Conservation (phyloP, 2,797 vertebrate species). For the Rhodeus uyekii region DNA sequence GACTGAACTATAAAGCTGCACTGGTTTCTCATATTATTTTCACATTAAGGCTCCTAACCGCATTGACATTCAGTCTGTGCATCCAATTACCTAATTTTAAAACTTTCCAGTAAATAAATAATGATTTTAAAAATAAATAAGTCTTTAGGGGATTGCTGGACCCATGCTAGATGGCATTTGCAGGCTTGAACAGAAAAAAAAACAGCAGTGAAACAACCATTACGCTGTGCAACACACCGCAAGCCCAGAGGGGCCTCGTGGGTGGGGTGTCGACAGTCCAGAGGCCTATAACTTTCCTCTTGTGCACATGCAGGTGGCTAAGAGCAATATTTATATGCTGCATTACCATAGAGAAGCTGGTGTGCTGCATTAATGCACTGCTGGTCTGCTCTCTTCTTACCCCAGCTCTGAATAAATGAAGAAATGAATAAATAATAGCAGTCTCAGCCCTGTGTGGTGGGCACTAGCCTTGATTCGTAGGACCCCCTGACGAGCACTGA, state of each 20-base stretch:
- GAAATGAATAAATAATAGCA: slow-evolving; percentile 51
- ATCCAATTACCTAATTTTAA: slow-evolving; percentile 44
- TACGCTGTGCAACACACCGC: slow-evolving; percentile 12
- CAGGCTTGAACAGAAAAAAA: slow-evolving; percentile 28
- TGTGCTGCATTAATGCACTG: slow-evolving; percentile 38
- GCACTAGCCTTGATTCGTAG: slow-evolving; percentile 27
- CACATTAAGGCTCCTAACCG: slow-evolving; percentile 13
- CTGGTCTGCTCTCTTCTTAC: slow-evolving; percentile 22
- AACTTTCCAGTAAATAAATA: slow-evolving; percentile 44
- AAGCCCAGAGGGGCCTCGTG: slow-evolving; percentile 11
- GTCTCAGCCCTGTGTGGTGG: slow-evolving; percentile 9
- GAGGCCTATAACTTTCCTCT: slow-evolving; percentile 32
- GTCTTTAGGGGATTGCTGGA: slow-evolving; percentile 33
- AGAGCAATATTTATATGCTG: slow-evolving; percentile 45
- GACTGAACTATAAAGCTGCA: not conserved
- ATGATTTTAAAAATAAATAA: slow-evolving; percentile 39
- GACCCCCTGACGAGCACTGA: slow-evolving; percentile 33
- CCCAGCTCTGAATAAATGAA: slow-evolving; percentile 46
- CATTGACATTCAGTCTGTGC: slow-evolving; percentile 29
- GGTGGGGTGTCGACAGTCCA: slow-evolving; percentile 14
- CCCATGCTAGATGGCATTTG: slow-evolving; percentile 27
- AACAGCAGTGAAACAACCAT: slow-evolving; percentile 18
- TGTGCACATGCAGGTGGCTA: slow-evolving; percentile 15
- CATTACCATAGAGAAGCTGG: slow-evolving; percentile 34
- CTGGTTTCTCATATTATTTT: slow-evolving; percentile 18